Evolutionary conservation across 1,140 invertebrate genomes (phyloP).

Genomic region (Nomia melanderi): DNA sequence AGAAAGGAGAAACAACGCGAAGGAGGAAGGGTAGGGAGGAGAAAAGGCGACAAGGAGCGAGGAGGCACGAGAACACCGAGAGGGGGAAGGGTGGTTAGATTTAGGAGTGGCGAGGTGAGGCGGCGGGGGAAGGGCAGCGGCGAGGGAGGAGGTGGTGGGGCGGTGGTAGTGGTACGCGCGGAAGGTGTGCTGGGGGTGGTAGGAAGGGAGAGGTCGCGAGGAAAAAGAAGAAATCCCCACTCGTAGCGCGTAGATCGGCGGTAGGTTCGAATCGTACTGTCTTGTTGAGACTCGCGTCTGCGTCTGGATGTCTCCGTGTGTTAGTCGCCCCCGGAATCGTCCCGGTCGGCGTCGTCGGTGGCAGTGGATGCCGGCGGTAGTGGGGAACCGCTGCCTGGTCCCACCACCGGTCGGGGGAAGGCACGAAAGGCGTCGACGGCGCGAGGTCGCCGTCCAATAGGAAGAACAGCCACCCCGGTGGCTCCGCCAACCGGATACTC

Average conservation of each 20-base stretch:
- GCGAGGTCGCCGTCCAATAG: slow-evolving; percentile 60
- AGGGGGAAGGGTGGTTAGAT: slow-evolving; percentile 36
- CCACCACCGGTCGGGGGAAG: slow-evolving; percentile 60
- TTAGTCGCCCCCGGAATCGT: slow-evolving; percentile 65
- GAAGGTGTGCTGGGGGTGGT: slow-evolving; percentile 3
- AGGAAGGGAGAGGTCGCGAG: slow-evolving; percentile 72
- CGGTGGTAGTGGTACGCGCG: background rate
- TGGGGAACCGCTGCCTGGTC: slow-evolving; percentile 56
- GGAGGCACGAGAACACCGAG: slow-evolving; percentile 30
- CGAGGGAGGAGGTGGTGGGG: slow-evolving; percentile 38
- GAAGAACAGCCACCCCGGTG: slow-evolving; percentile 55
- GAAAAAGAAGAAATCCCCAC: slow-evolving; percentile 79
- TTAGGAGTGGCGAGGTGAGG: slow-evolving; percentile 37
- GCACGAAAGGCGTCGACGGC: slow-evolving; percentile 67
- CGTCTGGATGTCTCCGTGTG: slow-evolving; percentile 69
- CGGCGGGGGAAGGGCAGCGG: slow-evolving; percentile 48
- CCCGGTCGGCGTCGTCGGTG: slow-evolving; percentile 59
- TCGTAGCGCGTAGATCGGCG: slow-evolving; percentile 54
- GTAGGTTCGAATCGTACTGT: slow-evolving; percentile 76
- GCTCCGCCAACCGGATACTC: slow-evolving; percentile 69
- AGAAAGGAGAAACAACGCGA: slow-evolving; percentile 4
- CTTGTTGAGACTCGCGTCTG: slow-evolving; percentile 68
- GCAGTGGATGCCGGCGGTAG: slow-evolving; percentile 58
- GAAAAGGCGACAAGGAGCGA: slow-evolving; percentile 49
- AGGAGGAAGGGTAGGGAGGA: slow-evolving; percentile 26